phyloP scores from a whole-genome alignment of 2,113 vertebrate species.

The Macroglossus sobrinus region DNA sequence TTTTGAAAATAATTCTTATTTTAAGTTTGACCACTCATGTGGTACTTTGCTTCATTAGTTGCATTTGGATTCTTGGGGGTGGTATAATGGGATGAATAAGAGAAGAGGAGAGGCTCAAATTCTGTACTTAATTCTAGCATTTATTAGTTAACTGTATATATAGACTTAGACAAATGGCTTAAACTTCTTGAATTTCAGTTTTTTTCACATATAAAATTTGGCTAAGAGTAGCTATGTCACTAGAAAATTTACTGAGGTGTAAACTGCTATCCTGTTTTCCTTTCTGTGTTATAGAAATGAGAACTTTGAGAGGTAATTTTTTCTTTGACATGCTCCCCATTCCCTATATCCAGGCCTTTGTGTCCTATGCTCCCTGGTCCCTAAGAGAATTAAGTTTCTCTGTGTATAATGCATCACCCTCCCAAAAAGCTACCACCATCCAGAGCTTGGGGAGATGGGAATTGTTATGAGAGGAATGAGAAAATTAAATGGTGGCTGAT shows the following conservation, averaged over 20 bases:
- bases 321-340: background rate
- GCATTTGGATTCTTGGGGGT: background rate
- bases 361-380: background rate
- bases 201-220: background rate
- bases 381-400: background rate
- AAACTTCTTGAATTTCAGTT: background rate
- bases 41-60: background rate
- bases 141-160: background rate
- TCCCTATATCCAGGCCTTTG: background rate
- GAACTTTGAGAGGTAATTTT: background rate
- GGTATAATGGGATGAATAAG: background rate
- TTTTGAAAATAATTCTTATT: background rate
- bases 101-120: background rate
- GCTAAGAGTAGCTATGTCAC: background rate
- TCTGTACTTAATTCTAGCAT: background rate
- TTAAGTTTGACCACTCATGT: background rate
- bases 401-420: background rate
- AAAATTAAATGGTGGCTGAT: background rate
- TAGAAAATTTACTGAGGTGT: background rate
- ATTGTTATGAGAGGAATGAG: background rate
- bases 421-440: background rate
- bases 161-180: background rate
- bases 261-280: background rate
- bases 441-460: background rate
- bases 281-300: background rate